Evolutionary conservation across 92 coral and sea anemone genomes (phyloP).

Genomic region (Phenganax stokvisi): DNA sequence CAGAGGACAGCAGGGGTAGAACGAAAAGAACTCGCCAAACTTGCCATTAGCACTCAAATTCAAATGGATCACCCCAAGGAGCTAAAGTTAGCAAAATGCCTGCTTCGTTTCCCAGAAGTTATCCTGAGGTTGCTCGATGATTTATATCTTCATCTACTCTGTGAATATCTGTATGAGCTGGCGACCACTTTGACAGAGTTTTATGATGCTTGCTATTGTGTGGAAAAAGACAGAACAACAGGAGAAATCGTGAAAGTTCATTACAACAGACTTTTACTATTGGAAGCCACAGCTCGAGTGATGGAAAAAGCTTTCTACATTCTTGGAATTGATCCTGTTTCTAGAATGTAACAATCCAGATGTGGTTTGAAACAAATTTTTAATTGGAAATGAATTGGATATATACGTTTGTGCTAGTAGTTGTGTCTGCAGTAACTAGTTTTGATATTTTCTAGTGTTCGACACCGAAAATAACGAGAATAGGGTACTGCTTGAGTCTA

Average conservation of each 20-base stretch:
- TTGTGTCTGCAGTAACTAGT: too few relatives aligned
- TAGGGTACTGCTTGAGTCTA: too few relatives aligned
- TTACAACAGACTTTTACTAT: conserved; percentile 67
- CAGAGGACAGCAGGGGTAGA: conserved; percentile 85
- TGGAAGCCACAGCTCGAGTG: conserved; percentile 92
- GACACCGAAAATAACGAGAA: too few relatives aligned
- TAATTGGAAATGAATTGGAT: too few relatives aligned
- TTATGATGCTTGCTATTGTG: conserved; percentile 96
- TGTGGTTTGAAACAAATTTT: not conserved
- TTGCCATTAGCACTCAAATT: conserved; percentile 59
- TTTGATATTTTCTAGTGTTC: too few relatives aligned
- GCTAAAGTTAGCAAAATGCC: conserved; percentile 95
- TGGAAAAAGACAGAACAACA: conserved; percentile 87
- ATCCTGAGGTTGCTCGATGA: conserved; percentile 81
- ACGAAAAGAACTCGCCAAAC: conserved; percentile 60
- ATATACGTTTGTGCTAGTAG: too few relatives aligned
- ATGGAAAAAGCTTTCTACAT: conserved; percentile 88
- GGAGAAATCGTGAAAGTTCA: conserved; percentile 74
- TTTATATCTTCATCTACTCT: conserved; percentile 73
- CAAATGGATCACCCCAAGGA: conserved; percentile 90
- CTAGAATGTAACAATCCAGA: conserved; percentile 60
- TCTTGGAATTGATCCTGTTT: conserved; percentile 87
- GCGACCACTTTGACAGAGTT: conserved; percentile 93
- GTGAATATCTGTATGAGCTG: conserved; percentile 94
- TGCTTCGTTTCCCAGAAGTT: conserved; percentile 87